phyloP scores from a whole-genome alignment of 2,113 vertebrate genomes.

The Ameiurus melas region DNA sequence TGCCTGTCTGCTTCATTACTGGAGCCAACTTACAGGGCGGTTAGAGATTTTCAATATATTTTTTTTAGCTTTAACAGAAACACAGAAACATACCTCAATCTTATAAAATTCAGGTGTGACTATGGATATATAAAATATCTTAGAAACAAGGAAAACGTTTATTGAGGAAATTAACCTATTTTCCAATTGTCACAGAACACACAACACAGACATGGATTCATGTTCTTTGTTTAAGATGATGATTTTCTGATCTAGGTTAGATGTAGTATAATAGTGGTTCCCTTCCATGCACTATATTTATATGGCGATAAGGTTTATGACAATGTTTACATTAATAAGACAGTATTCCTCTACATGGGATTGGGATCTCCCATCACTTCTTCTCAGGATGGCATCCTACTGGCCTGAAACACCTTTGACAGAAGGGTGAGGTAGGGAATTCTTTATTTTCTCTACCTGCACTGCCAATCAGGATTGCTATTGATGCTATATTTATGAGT shows the following conservation, averaged over 20 bases:
- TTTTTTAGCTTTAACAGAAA: constrained; percentile 6
- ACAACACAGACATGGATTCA: background rate
- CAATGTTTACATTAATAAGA: constrained; percentile 1
- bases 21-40: background rate
- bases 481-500: constrained; percentile 73
- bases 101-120: background rate
- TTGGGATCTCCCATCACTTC: constrained; percentile 34
- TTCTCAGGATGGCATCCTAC: constrained; percentile 62
- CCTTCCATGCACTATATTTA: background rate
- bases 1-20: constrained; percentile 55
- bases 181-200: background rate
- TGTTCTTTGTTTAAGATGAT: background rate
- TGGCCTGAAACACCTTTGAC: constrained; percentile 62
- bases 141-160: background rate
- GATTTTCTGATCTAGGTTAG: background rate
- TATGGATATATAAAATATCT: background rate
- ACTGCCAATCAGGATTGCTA: constrained; percentile 58
- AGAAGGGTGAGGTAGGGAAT: constrained; percentile 60
- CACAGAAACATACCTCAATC: background rate
- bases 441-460: constrained; percentile 61
- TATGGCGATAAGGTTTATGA: background rate
- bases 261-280: background rate
- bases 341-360: background rate
- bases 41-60: background rate
- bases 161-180: background rate